Conservation (phyloP, 2,797 vertebrate species). For the Selene dorsalis region DNA sequence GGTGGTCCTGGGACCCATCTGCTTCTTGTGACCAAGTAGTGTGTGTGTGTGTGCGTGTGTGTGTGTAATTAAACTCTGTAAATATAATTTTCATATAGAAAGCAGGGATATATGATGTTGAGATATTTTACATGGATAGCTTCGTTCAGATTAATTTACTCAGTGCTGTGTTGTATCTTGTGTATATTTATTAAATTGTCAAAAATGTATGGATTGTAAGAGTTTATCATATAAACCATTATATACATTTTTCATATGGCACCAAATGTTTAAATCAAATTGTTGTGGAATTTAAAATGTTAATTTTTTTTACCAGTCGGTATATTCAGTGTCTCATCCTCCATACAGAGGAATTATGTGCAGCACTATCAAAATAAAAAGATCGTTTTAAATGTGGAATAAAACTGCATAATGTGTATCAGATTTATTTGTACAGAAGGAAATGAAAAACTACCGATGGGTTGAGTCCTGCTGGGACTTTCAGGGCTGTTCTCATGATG, state of each 20-base stretch:
- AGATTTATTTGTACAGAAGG: constrained; percentile 16
- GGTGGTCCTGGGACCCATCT: constrained; percentile 78
- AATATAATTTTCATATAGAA: constrained; percentile 49
- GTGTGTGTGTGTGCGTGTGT: background rate
- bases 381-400: constrained; percentile 15
- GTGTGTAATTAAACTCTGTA: constrained; percentile 32
- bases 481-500: background rate
- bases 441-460: background rate
- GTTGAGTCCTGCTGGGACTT: background rate
- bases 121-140: constrained; percentile 2
- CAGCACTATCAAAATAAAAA: constrained; percentile 46
- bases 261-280: constrained; percentile 24
- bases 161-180: constrained; percentile 35
- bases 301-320: constrained; percentile 15
- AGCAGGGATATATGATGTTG: constrained; percentile 24
- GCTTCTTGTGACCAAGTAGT: constrained; percentile 81
- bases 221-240: constrained; percentile 5
- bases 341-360: constrained; percentile 10
- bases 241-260: constrained; percentile 4
- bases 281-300: background rate
- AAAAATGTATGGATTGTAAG: constrained; percentile 15
- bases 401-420: background rate
- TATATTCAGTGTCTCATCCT: constrained; percentile 29
- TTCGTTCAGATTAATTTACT: constrained; percentile 6
- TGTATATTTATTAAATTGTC: constrained; percentile 70